A percentile compares a stretch with the other conserved stretches of the same genome.
Evolutionary conservation across 1,140 invertebrate genomes (phyloP).

Genomic region (Papilio helenus): DNA sequence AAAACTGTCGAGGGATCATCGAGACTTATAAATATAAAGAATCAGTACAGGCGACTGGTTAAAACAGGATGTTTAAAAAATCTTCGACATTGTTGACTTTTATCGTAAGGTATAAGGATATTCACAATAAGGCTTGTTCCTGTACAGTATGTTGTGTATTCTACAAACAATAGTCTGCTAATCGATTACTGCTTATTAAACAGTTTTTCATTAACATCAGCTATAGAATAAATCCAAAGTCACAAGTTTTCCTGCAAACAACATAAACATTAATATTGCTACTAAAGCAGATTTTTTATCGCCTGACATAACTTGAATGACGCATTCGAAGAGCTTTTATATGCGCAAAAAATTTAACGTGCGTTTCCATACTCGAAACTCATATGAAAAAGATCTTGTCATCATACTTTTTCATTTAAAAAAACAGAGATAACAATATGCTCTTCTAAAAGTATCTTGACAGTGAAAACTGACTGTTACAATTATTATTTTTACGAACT

Average conservation of each 20-base stretch:
- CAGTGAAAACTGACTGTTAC: background rate
- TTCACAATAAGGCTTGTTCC: no score
- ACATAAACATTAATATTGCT: background rate
- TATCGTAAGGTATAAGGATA: no score
- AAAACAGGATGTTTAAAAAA: no score
- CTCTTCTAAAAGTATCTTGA: background rate
- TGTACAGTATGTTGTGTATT: no score
- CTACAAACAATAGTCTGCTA: no score
- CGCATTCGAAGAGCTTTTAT: background rate
- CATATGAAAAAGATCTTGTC: background rate
- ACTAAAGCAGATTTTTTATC: background rate
- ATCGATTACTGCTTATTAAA: no score
- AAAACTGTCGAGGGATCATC: no score
- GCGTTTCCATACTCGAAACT: background rate
- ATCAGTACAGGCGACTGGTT: no score
- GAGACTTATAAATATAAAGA: no score
- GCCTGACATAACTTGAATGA: background rate
- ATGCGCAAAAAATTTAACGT: background rate
- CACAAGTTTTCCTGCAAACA: background rate
- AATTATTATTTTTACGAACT: background rate
- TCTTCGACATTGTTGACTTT: no score
- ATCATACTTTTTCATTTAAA: background rate
- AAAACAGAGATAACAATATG: background rate
- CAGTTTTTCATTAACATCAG: no score
- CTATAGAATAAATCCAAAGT: no score